These are phyloP conservation scores for Acanthornis magna DNA, from an alignment of 2,797 vertebrate species.

Conservation along the genomic window DNA sequence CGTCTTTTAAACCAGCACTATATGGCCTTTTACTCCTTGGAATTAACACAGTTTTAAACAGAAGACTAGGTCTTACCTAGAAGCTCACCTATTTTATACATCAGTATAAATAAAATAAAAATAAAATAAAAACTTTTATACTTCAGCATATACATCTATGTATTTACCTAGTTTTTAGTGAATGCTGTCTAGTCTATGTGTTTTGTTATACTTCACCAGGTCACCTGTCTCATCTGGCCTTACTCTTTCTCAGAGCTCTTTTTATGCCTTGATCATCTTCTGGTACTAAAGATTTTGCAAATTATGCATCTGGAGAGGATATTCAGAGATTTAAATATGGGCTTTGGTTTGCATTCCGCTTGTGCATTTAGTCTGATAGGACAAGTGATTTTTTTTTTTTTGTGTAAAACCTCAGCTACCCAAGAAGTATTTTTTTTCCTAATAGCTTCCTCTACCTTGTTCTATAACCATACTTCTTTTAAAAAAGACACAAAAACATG, in stretches of 20 bases:
- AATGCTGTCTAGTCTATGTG: background rate
- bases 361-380: background rate
- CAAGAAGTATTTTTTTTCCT: background rate
- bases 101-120: too few relatives aligned
- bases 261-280: background rate
- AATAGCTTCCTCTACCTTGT: background rate
- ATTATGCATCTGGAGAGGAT: background rate
- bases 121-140: too few relatives aligned
- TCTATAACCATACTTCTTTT: background rate
- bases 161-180: background rate
- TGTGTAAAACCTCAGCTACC: background rate
- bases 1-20: background rate
- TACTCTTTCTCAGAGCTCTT: background rate
- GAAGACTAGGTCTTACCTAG: background rate
- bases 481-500: background rate
- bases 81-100: background rate
- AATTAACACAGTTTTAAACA: background rate
- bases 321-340: background rate
- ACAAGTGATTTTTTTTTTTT: background rate
- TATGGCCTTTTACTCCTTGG: background rate
- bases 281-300: background rate
- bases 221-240: background rate
- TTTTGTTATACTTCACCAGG: background rate
- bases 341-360: background rate
- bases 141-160: background rate